Conservation (phyloP, 2,113 vertebrate genomes). For the Protobothrops mucrosquamatus region DNA sequence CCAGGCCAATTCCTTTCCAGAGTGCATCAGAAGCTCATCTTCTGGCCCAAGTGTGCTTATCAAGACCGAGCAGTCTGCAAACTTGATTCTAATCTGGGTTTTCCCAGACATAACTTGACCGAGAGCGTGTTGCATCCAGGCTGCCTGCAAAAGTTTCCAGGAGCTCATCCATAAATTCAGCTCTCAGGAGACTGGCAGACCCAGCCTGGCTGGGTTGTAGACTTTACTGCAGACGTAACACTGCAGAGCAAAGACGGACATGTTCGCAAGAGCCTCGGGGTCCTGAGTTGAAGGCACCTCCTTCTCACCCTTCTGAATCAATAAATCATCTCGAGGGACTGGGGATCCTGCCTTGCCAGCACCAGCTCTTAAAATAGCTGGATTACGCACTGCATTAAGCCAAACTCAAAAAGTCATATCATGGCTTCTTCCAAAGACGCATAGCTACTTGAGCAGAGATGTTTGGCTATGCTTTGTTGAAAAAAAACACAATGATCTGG, state of each 20-base stretch:
- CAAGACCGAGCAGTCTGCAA: background rate
- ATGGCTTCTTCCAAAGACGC: background rate
- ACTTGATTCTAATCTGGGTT: background rate
- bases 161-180: background rate
- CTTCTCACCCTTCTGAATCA: background rate
- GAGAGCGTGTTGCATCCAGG: background rate
- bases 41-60: background rate
- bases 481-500: background rate
- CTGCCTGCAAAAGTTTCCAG: background rate
- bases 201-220: background rate
- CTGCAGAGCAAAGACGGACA: background rate
- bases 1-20: background rate
- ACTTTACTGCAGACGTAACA: background rate
- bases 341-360: background rate
- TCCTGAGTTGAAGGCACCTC: background rate
- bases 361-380: background rate
- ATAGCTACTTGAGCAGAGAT: background rate
- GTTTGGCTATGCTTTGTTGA: background rate
- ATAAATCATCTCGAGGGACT: background rate
- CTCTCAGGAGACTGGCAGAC: background rate
- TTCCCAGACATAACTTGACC: background rate
- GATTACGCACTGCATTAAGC: background rate
- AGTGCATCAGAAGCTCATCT: background rate
- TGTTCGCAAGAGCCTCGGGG: background rate
- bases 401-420: background rate